These are phyloP conservation scores for Lacerta bilineata DNA, from an alignment of 2,797 vertebrate species.

Conservation along the genomic window DNA sequence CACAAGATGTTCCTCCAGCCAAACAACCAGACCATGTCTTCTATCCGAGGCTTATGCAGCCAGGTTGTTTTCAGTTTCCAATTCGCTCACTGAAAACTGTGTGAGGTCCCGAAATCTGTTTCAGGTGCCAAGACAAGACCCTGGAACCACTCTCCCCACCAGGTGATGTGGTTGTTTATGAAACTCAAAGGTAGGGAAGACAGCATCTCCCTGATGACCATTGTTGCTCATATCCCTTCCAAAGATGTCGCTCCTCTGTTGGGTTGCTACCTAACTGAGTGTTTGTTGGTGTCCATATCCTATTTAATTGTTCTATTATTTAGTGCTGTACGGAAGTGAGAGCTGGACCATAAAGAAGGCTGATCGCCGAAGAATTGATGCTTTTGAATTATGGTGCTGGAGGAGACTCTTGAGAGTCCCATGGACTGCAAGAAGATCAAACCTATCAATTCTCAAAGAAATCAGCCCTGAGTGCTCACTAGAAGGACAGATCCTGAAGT, in stretches of 20 bases:
- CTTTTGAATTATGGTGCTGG: too few species aligned
- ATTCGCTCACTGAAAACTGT: neutral
- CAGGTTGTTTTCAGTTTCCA: neutral
- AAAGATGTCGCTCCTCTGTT: neutral
- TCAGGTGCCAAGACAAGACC: neutral
- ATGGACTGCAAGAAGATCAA: too few species aligned
- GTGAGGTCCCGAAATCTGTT: neutral
- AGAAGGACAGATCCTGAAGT: too few species aligned
- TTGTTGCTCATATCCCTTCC: neutral
- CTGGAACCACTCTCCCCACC: neutral
- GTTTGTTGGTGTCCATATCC: neutral
- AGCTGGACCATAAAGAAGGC: too few species aligned
- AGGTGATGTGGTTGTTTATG: neutral
- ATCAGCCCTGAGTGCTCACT: too few species aligned
- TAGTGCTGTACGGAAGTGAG: neutral
- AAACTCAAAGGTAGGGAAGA: neutral
- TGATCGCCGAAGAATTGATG: too few species aligned
- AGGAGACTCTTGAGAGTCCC: too few species aligned
- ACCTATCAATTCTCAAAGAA: too few species aligned
- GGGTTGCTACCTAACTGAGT: neutral
- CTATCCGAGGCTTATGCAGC: neutral
- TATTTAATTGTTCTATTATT: neutral
- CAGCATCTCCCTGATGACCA: neutral
- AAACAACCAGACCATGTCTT: neutral
- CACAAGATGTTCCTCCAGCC: constrained; percentile 2